Base-by-base conservation (phyloP, 2,113 vertebrate species). In the Pandion haliaetus region DNA sequence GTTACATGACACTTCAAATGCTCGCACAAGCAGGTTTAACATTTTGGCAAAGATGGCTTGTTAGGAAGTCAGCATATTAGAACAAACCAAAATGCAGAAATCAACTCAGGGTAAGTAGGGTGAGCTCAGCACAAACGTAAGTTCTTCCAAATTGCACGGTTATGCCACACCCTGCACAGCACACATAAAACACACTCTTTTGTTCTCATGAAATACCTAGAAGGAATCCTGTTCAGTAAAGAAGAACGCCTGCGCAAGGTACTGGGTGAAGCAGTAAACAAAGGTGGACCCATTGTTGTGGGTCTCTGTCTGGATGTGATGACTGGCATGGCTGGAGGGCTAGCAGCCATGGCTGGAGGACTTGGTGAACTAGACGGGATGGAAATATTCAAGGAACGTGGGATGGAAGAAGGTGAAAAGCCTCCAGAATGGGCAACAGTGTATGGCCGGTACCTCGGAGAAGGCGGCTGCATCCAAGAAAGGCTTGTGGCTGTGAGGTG, bases 371-470 rank as follows among this genome's bases (percentile, higher is more conserved):
- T 96, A 47, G 98, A 63, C 59, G 95, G 96, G 42, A 87, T 38
- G 92, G 98, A 81, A 87, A 72, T 29, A 73, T 67, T 96, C 50
- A 80, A 82, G 81, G 95, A 97, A 77, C 99, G 98, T 0, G 95
- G 97, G 93, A 79, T 81, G 19, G 98, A 98, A 87, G 98, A 87
- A 31, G 98, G 82, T 2, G 98, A 90, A 32, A 97, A 17, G 63
- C 97, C 98, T 82, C 97, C 98, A 24, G 98, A 96, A 79, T 98
- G 98, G 54, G 97, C 94, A 88, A 99, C 94, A 2, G 98, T 98
- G 96, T 99, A 99, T 2, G 99, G 99, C 16, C 98, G 98, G 95
- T 99, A 99, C 71, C 99, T 98, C 12, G 98, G 98, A n/a, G 99
- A 99, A 10, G 98, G 98, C 29, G 99, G 98, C 97, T 98, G 97